A percentile compares a stretch with the other conserved stretches of the same genome.
Evolutionary conservation across 2,113 vertebrate genomes (phyloP).

Genomic region (Epinephelus fuscoguttatus): DNA sequence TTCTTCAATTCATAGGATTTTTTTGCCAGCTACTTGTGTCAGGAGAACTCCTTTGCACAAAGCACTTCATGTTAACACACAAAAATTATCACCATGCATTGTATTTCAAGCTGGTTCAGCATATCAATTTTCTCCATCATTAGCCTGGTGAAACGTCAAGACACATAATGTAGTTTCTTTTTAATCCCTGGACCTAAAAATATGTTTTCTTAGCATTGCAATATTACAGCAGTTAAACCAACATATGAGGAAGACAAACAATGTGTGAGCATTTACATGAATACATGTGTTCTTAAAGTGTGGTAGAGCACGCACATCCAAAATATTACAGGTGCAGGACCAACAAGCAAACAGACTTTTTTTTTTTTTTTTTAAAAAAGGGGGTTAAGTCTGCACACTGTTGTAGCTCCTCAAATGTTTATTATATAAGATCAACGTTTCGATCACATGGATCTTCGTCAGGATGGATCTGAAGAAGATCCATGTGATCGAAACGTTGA

Average conservation of each 20-base stretch:
- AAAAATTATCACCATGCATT: not conserved
- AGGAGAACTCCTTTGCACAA: not conserved
- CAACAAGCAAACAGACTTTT: too few relatives aligned
- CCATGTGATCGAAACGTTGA: too few relatives aligned
- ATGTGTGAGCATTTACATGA: not conserved
- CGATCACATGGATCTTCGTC: too few relatives aligned
- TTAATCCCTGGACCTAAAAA: not conserved
- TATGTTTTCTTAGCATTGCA: not conserved
- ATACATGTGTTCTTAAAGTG: conserved; percentile 67
- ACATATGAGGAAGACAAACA: not conserved
- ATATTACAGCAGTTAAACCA: not conserved
- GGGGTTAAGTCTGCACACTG: too few relatives aligned
- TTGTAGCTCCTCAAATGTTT: too few relatives aligned
- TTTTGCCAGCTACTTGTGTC: not conserved
- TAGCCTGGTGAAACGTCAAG: not conserved
- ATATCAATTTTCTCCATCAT: not conserved
- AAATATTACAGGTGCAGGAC: too few relatives aligned
- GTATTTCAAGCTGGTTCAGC: not conserved
- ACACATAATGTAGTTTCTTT: not conserved
- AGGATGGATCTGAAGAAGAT: too few relatives aligned
- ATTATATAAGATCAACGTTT: too few relatives aligned
- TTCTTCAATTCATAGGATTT: too few relatives aligned
- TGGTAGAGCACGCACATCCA: too few relatives aligned
- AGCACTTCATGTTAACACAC: not conserved
- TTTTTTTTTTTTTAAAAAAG: too few relatives aligned